Evolutionary conservation across 2,797 vertebrate genomes (phyloP).

Genomic region (Alectoris magna): DNA sequence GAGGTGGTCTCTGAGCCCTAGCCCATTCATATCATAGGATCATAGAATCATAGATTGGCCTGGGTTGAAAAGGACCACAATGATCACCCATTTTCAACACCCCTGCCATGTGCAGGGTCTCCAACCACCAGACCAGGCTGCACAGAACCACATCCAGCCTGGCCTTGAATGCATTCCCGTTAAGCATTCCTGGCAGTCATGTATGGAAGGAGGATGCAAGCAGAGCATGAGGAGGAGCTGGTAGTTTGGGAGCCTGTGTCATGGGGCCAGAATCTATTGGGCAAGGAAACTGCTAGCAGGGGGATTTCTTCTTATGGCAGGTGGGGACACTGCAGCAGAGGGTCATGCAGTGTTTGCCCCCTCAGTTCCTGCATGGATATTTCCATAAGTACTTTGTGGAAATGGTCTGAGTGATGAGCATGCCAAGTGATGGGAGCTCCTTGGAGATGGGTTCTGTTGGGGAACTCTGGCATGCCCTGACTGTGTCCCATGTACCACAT

Average conservation of each 20-base stretch:
- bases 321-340: accelerated
- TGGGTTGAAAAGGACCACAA: too few species aligned
- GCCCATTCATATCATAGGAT: too few species aligned
- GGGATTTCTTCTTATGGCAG: neutral
- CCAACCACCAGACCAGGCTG: too few species aligned
- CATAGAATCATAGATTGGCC: too few species aligned
- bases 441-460: neutral
- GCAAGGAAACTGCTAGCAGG: accelerated
- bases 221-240: neutral
- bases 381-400: too few species aligned
- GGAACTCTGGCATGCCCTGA: accelerated
- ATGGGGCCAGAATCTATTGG: neutral
- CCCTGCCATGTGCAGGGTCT: too few species aligned
- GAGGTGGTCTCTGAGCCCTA: neutral
- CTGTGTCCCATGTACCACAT: accelerated
- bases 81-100: too few species aligned
- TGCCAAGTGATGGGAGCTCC: neutral
- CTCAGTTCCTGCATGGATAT: accelerated
- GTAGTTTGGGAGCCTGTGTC: accelerated
- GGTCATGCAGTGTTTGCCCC: accelerated
- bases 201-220: neutral
- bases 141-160: too few species aligned
- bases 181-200: neutral
- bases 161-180: too few species aligned
- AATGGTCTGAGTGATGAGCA: accelerated